These are phyloP conservation scores for Strongylocentrotus purpuratus DNA, from an alignment of 35 echinoderm and acorn worm species.

Conservation along the genomic window DNA sequence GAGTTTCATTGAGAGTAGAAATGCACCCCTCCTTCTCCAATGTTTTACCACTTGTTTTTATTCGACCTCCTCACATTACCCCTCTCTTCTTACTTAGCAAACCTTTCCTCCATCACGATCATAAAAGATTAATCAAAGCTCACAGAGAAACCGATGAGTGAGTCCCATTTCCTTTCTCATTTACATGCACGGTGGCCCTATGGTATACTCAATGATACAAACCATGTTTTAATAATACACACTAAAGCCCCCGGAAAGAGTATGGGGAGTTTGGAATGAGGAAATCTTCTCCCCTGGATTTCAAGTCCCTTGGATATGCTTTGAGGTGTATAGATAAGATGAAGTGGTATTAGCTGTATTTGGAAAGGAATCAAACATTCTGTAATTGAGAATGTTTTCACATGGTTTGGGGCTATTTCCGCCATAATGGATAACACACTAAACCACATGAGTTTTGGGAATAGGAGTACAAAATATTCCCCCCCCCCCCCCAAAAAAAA, in stretches of 20 bases:
- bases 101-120: not conserved
- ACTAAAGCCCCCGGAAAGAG: not conserved
- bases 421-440: not conserved
- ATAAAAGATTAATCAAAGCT: conserved; percentile 23
- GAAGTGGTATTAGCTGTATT: not conserved
- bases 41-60: not conserved
- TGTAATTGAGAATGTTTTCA: not conserved
- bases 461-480: not conserved
- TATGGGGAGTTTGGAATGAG: not conserved
- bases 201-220: not conserved
- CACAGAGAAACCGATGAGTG: conserved; percentile 14
- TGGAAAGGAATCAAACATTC: not conserved
- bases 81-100: not conserved
- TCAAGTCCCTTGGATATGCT: not conserved
- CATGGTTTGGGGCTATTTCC: not conserved
- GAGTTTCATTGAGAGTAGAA: not conserved
- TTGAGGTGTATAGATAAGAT: conserved; percentile 5
- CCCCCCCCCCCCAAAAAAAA: no score
- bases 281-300: not conserved
- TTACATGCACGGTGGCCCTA: conserved; percentile 2
- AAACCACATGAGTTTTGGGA: not conserved
- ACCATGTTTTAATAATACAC: not conserved
- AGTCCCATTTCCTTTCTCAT: conserved; percentile 37
- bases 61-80: not conserved
- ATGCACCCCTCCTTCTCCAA: not conserved